phyloP scores from a whole-genome alignment of 2,888 invertebrate genomes.

The Encarsia formosa region DNA sequence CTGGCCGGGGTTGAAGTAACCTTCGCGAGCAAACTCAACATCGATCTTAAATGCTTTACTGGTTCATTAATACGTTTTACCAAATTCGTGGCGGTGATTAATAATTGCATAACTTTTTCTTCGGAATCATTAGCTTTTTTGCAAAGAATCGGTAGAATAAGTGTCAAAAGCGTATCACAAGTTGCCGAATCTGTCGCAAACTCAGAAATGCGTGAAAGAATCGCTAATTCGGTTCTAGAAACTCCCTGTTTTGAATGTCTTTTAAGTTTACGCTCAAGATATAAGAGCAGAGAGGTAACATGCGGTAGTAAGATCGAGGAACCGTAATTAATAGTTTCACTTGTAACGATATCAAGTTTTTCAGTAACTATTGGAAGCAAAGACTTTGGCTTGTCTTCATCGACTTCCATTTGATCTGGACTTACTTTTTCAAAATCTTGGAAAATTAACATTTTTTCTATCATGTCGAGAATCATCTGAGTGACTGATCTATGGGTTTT shows the following conservation, averaged over 20 bases:
- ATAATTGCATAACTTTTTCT: constrained; percentile 65
- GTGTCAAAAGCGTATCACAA: constrained; percentile 65
- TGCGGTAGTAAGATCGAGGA: constrained; percentile 72
- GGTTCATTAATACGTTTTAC: constrained; percentile 65
- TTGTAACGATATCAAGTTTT: constrained; percentile 29
- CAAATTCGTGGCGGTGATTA: constrained; percentile 73
- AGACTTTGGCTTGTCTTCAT: constrained; percentile 33
- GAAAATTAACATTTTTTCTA: constrained; percentile 69
- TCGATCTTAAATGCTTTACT: constrained; percentile 62
- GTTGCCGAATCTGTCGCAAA: constrained; percentile 65
- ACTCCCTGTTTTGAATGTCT: constrained; percentile 59
- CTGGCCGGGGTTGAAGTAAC: constrained; percentile 64
- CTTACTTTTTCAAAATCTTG: constrained; percentile 59
- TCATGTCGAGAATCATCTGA: constrained; percentile 67
- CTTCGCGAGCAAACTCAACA: constrained; percentile 70
- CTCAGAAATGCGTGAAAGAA: constrained; percentile 73
- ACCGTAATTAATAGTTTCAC: constrained; percentile 63
- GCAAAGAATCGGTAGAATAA: constrained; percentile 69
- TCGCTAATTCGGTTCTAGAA: constrained; percentile 66
- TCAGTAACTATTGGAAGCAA: constrained; percentile 33
- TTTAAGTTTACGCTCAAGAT: constrained; percentile 64
- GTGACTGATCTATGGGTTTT: constrained; percentile 66
- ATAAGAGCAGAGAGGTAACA: constrained; percentile 66
- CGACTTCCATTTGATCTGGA: constrained; percentile 44
- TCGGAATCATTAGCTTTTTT: constrained; percentile 64